Base-by-base conservation (phyloP, 2,888 invertebrate species). In the Cybosia mesomella region DNA sequence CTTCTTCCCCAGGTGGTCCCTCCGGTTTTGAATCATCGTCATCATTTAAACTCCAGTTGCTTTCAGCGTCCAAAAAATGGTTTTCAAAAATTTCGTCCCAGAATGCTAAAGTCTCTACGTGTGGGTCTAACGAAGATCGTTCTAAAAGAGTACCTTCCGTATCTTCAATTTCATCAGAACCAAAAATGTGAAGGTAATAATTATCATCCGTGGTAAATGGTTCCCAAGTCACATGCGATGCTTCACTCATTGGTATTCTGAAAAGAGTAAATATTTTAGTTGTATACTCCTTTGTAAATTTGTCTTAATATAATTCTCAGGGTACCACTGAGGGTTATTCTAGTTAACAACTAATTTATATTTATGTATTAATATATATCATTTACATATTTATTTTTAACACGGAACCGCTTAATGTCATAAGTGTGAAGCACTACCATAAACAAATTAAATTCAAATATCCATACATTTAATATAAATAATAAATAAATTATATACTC, bases 61-160 rank as follows among this genome's bases (percentile, higher is more conserved):
- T 84, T 70, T 84, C 73, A 43, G 93, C 92, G 73, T 94, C 93
- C 15, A 87, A 71, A 68, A 92, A 94, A 74, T 90, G 75, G 2
- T 86, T 75, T 4, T 73, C 73, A 72, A 93, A 94, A 64, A 93
- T 87, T 10, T 76, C 67, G 54, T 92, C 84, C 94, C 94, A 94
- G 68, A 93, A 94, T 0, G 68, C 63, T 9, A 91, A 60, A 2
- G 82, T 84, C 0, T 69, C 73, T 4, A 82, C 67, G 66, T 92
- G 85, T 32, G 95, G 94, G 71, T 91, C 79, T 63, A 70, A 58
- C 53, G 88, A 68, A 2, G 72, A 64, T 8, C 86, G 9, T 67
- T 94, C 94, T 1, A 91, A 75, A 64, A 75, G 72, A 9, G 83
- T 74, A n/a, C 64, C 73, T 15, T 68, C 72, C 49, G 64, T 79